Percentiles rank a stretch among this genome's conserved stretches.
These are phyloP conservation scores for Herpailurus yagouaroundi DNA, from an alignment of 2,113 vertebrate genomes.

Conservation along the genomic window DNA sequence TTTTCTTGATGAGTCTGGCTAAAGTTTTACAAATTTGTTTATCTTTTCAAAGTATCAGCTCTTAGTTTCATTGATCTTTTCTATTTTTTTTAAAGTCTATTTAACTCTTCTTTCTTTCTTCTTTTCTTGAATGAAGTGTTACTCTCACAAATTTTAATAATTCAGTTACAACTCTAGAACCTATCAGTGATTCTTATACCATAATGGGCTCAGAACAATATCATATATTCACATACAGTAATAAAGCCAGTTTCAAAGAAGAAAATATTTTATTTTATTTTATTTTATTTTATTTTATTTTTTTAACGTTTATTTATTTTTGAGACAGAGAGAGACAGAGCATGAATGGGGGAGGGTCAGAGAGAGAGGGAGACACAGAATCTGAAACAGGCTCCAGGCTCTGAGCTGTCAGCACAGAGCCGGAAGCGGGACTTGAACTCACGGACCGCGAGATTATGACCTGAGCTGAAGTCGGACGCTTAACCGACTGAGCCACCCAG, in stretches of 20 bases:
- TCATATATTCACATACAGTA: not conserved
- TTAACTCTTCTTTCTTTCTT: not conserved
- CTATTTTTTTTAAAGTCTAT: not conserved
- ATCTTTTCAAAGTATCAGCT: not conserved
- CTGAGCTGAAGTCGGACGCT: too few relatives aligned
- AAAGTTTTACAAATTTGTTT: not conserved
- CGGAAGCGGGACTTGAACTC: rapidly evolving
- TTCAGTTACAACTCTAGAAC: not conserved
- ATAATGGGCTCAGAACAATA: not conserved
- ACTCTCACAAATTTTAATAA: not conserved
- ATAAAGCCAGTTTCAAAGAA: not conserved
- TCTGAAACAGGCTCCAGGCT: too few relatives aligned
- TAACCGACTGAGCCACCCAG: too few relatives aligned
- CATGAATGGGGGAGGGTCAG: too few relatives aligned
- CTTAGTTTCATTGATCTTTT: not conserved
- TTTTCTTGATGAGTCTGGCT: not conserved
- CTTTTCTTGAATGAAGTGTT: not conserved
- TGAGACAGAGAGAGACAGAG: too few relatives aligned
- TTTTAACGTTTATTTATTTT: too few relatives aligned
- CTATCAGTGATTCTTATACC: not conserved
- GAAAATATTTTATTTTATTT: too few relatives aligned
- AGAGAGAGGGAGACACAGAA: too few relatives aligned
- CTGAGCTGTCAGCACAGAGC: too few relatives aligned
- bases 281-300: too few relatives aligned
- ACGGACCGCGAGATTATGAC: too few relatives aligned